Conservation (phyloP, 2,888 invertebrate species). For the Byasa hedistus region DNA sequence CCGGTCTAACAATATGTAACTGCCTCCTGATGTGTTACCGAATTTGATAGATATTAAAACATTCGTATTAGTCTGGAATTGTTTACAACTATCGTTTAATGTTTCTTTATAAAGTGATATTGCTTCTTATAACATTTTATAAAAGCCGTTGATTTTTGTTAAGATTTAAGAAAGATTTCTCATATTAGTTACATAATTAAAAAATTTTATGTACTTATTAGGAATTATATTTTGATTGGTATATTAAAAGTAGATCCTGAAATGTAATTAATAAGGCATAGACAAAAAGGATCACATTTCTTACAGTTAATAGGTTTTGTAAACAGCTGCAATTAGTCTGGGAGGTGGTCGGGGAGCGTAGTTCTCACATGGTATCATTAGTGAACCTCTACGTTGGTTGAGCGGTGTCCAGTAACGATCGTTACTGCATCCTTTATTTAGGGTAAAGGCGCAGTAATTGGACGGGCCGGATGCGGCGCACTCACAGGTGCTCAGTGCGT, state of each 20-base stretch:
- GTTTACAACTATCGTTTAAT: too few relatives aligned
- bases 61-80: too few relatives aligned
- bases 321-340: conserved; percentile 17
- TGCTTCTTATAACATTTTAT: too few relatives aligned
- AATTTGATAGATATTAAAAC: too few relatives aligned
- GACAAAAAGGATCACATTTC: background rate
- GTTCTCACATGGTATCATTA: conserved; percentile 45
- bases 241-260: too few relatives aligned
- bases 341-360: conserved; percentile 21
- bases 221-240: too few relatives aligned
- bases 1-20: conserved; percentile 9
- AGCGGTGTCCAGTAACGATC: conserved; percentile 57
- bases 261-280: background rate
- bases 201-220: too few relatives aligned
- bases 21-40: background rate
- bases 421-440: conserved; percentile 61
- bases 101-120: too few relatives aligned
- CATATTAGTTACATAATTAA: too few relatives aligned
- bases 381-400: conserved; percentile 50
- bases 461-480: conserved; percentile 66
- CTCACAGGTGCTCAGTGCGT: conserved; percentile 66
- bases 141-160: too few relatives aligned
- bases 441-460: conserved; percentile 68
- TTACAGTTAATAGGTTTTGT: conserved; percentile 9
- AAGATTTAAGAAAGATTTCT: too few relatives aligned